Percentiles rank a stretch among this genome's conserved stretches.
Evolutionary conservation across 2,888 invertebrate species (phyloP).

Genomic region (Horisme vitalbata): DNA sequence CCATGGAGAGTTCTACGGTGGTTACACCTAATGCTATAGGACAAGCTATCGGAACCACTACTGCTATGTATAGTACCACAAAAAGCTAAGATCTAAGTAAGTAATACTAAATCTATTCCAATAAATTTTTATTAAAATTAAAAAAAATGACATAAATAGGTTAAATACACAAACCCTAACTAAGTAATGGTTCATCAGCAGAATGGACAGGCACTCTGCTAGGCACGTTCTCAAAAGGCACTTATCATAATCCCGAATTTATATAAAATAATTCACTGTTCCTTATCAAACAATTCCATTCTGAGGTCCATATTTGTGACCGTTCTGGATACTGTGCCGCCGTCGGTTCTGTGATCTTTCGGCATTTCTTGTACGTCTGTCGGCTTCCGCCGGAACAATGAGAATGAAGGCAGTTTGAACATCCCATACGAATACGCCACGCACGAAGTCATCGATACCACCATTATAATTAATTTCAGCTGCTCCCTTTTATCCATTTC

Average conservation of each 20-base stretch:
- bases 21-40: too few relatives aligned
- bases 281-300: constrained; percentile 9
- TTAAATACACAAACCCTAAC: constrained; percentile 13
- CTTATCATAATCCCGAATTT: constrained; percentile 13
- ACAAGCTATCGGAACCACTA: too few relatives aligned
- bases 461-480: constrained; percentile 54
- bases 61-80: too few relatives aligned
- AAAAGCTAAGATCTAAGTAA: too few relatives aligned
- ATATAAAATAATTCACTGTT: constrained; percentile 13
- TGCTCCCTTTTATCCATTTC: constrained; percentile 63
- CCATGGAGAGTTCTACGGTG: too few relatives aligned
- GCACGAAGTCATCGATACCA: constrained; percentile 56
- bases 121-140: constrained; percentile 3
- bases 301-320: constrained; percentile 10
- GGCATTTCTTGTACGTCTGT: constrained; percentile 22
- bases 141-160: neutral
- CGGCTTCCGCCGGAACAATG: constrained; percentile 26
- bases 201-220: constrained; percentile 1
- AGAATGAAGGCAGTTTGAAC: constrained; percentile 37
- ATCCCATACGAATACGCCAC: constrained; percentile 62
- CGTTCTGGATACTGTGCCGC: constrained; percentile 29
- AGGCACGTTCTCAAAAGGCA: constrained; percentile 5
- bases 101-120: too few relatives aligned
- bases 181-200: constrained; percentile 11
- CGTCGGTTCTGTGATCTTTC: constrained; percentile 44